Evolutionary conservation across 2,113 vertebrate genomes (phyloP).

Genomic region (Clarias macrocephalus): DNA sequence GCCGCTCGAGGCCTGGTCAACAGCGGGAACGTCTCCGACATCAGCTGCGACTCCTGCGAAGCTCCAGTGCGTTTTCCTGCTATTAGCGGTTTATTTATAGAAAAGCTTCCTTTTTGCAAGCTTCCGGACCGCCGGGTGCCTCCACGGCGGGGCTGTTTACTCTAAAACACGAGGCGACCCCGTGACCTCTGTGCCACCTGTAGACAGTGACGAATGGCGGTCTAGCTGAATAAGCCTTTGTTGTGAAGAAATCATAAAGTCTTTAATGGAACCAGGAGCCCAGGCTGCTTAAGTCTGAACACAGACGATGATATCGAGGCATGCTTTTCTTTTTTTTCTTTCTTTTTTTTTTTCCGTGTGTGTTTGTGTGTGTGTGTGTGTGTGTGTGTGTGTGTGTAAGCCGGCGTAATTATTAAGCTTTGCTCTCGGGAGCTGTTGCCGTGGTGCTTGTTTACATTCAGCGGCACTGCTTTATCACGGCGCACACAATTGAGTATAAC

Average conservation of each 20-base stretch:
- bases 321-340: neutral
- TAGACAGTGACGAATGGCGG: neutral
- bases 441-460: conserved; percentile 42
- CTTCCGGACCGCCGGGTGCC: neutral
- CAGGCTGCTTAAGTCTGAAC: conserved; percentile 30
- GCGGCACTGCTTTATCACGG: neutral
- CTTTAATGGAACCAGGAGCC: neutral
- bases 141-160: conserved; percentile 9
- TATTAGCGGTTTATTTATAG: conserved; percentile 48
- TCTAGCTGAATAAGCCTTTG: neutral
- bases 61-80: conserved; percentile 33
- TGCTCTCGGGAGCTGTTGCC: conserved; percentile 37
- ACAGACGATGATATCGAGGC: conserved; percentile 25
- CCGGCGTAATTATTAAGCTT: conserved; percentile 27
- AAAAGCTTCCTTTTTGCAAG: conserved; percentile 34
- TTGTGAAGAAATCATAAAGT: conserved; percentile 1
- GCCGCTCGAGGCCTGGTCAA: neutral
- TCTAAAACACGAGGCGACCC: neutral
- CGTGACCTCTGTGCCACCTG: conserved; percentile 11
- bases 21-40: conserved; percentile 22
- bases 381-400: conserved; percentile 1
- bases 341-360: neutral
- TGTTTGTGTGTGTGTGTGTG: neutral
- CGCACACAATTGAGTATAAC: neutral
- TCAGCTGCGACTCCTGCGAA: conserved; percentile 36